phyloP scores from a whole-genome alignment of 2,888 invertebrate genomes.

The Hofmannophila pseudospretella region DNA sequence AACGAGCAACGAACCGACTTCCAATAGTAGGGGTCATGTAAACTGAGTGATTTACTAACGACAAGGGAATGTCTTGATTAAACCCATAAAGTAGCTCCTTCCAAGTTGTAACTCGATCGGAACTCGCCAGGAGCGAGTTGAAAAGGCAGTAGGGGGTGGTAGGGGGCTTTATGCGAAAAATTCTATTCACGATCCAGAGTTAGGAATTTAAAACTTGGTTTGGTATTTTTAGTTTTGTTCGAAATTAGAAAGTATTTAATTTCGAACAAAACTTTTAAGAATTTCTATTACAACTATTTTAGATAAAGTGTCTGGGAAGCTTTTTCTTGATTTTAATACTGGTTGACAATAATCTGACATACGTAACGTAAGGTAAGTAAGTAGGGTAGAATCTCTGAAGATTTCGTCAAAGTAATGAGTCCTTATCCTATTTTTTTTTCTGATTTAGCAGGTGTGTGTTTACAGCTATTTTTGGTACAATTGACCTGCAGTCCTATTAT shows the following conservation, averaged over 20 bases:
- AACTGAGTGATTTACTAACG: constrained; percentile 30
- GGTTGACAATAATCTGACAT: too few relatives aligned
- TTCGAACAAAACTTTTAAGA: too few relatives aligned
- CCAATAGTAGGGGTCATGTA: constrained; percentile 7
- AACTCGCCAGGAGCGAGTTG: constrained; percentile 14
- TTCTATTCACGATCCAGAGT: constrained; percentile 1
- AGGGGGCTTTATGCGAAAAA: constrained; percentile 4
- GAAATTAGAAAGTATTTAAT: not conserved
- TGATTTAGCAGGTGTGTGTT: too few relatives aligned
- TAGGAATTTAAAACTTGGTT: not conserved
- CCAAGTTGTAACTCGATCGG: constrained; percentile 23
- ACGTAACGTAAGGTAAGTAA: too few relatives aligned
- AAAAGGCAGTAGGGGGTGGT: constrained; percentile 3
- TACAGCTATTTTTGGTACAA: too few relatives aligned
- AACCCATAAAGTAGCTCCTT: constrained; percentile 36
- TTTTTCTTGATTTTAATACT: too few relatives aligned
- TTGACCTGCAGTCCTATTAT: too few relatives aligned
- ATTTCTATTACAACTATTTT: too few relatives aligned
- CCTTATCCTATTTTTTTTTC: too few relatives aligned
- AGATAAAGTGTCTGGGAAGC: too few relatives aligned
- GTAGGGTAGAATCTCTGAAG: too few relatives aligned
- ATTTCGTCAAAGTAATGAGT: too few relatives aligned
- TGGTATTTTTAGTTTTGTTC: not conserved
- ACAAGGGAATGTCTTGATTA: constrained; percentile 42
- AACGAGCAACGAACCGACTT: constrained; percentile 1